These are phyloP conservation scores for Scaptodrosophila latifasciaeformis DNA, from an alignment of 2,888 invertebrate genomes.

Conservation along the genomic window DNA sequence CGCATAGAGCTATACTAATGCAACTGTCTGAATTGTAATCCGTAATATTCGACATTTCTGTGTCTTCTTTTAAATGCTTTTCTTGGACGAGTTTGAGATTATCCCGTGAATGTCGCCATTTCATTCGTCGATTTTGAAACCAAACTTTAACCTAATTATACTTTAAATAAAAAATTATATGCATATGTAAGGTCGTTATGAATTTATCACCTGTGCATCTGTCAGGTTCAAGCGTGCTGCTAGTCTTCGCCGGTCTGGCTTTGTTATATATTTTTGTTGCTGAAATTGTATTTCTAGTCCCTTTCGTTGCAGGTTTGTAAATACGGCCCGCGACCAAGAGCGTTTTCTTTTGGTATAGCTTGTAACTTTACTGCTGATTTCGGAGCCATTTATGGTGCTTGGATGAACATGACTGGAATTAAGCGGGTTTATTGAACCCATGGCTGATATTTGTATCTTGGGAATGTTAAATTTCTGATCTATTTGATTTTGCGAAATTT, in stretches of 20 bases:
- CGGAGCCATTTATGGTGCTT: slow-evolving; percentile 10
- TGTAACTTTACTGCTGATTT: slow-evolving; percentile 2
- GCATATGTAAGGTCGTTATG: background rate
- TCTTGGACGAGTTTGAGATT: slow-evolving; percentile 75
- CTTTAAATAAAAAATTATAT: background rate
- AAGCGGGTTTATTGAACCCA: no score
- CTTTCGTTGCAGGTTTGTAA: slow-evolving; percentile 95
- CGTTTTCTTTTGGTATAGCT: slow-evolving; percentile 83
- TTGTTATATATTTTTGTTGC: slow-evolving; percentile 96
- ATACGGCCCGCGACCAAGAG: slow-evolving; percentile 96
- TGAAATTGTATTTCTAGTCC: slow-evolving; percentile 94
- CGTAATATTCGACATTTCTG: background rate
- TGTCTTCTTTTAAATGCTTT: slow-evolving; percentile 45
- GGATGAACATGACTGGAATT: no score
- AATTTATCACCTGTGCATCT: slow-evolving; percentile 86
- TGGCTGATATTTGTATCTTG: no score
- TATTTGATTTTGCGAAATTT: no score
- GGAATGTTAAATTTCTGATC: no score
- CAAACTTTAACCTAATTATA: slow-evolving; percentile 87
- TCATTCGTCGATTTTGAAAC: slow-evolving; percentile 93
- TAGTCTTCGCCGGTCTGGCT: slow-evolving; percentile 92
- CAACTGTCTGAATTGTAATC: slow-evolving; percentile 66
- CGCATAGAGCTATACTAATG: slow-evolving; percentile 65
- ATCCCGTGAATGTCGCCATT: slow-evolving; percentile 88
- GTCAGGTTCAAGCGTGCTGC: slow-evolving; percentile 94